Evolutionary conservation across 2,797 vertebrate species (phyloP), one percentile per base, ranked within the genome.

Genomic region (Pelodytes ibericus): DNA sequence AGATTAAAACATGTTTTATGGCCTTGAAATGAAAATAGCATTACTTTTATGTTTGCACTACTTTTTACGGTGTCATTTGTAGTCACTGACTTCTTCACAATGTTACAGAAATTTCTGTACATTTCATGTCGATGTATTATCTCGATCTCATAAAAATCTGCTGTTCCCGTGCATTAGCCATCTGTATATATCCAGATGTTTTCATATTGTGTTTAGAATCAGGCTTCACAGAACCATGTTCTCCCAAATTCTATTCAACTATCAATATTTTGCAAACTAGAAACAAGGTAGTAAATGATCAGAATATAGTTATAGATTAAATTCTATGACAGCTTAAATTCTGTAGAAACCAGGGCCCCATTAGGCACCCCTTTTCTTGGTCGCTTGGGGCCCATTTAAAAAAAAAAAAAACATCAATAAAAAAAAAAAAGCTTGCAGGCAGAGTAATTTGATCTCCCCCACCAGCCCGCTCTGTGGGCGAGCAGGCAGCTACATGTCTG

Each of bases 121-220:
- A 61, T 61, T 61, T 31, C 2, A n/a, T 61, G 13, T 61, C n/a
- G 29, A 29, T 61, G 58, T n/a, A 36, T 36, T 22, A 62, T 39
- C 10, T 20, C 60, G 22, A 11, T 2, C 36, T 62, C 29, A 30
- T 22, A 33, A 62, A n/a, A 27, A 8, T 22, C 60, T 62, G 36
- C 60, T 39, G 31, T 62, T 22, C 20, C 9, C 24, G 24, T 8
- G n/a, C 60, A 62, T 62, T 62, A 62, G 13, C 60, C 60, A 62
- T 62, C 60, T 62, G 30, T 20, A 31, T 16, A 31, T 6, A 2
- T 39, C 60, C 60, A 62, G 60, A 62, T 62, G 60, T 62, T 62
- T 62, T 62, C 7, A 36, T 22, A 62, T 60, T 36, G 60, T 36
- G 7, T 36, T 22, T 62, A 9, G 36, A 62, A 62, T 22, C 30